A percentile compares a stretch with the other conserved stretches of the same genome.
Evolutionary conservation across 1,140 invertebrate genomes (phyloP).

Genomic region (Temnothorax curvispinosus): DNA sequence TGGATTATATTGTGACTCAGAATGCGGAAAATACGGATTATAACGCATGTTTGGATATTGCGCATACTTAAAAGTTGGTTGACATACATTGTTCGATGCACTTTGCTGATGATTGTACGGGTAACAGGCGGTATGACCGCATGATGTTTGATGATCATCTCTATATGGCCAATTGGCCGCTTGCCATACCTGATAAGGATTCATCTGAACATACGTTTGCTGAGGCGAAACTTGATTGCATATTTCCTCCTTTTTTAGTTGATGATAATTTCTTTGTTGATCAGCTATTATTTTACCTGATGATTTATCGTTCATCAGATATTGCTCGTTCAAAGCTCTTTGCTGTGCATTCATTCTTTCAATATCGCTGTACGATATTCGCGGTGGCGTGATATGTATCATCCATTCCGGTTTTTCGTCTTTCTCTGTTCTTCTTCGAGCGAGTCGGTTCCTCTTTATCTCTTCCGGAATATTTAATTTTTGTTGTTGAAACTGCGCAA

Average conservation of each 20-base stretch:
- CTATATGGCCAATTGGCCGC: background rate
- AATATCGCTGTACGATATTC: constrained; percentile 72
- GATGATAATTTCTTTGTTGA: constrained; percentile 13
- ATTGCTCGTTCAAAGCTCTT: background rate
- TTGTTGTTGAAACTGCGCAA: constrained; percentile 58
- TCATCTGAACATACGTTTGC: background rate
- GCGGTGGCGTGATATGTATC: constrained; percentile 76
- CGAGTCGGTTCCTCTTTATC: background rate
- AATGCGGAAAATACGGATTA: background rate
- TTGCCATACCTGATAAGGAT: constrained; percentile 30
- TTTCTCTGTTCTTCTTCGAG: constrained; percentile 9
- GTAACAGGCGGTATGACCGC: background rate
- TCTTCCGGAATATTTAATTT: constrained; percentile 13
- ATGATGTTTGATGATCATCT: background rate
- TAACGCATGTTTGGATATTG: background rate
- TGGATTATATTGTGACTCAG: background rate
- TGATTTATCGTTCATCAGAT: background rate
- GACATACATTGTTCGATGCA: background rate
- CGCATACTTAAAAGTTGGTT: background rate
- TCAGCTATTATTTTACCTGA: background rate
- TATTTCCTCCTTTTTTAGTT: background rate
- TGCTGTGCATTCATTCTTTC: constrained; percentile 59
- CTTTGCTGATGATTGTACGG: background rate
- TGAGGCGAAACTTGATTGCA: background rate
- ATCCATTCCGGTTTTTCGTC: constrained; percentile 81